These are phyloP conservation scores for Petrocephalus sullivani DNA, from an alignment of 2,797 vertebrate species.

Conservation along the genomic window DNA sequence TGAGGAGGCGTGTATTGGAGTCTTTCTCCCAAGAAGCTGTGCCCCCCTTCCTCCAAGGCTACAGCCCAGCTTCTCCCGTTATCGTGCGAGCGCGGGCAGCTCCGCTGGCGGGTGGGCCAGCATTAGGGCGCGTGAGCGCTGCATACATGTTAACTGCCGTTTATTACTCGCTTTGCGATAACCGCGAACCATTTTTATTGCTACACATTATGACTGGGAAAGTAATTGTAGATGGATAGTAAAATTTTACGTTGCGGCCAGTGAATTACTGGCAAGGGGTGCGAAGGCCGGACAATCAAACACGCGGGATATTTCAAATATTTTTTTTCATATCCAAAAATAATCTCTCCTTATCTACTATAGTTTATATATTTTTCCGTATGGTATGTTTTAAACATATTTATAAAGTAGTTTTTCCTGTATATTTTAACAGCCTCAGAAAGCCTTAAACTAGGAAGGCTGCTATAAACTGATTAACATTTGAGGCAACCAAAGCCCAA, in stretches of 20 bases:
- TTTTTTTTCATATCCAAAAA: neutral
- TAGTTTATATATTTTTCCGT: neutral
- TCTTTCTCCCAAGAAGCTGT: constrained; percentile 36
- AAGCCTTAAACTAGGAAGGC: neutral
- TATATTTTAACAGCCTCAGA: neutral
- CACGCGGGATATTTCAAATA: neutral
- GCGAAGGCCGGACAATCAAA: neutral
- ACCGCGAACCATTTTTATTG: neutral
- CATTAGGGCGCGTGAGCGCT: constrained; percentile 23
- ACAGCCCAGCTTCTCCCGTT: neutral
- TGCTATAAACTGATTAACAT: neutral
- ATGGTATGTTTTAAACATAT: neutral
- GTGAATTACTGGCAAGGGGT: neutral
- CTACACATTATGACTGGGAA: neutral
- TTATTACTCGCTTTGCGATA: neutral
- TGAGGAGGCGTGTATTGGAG: constrained; percentile 42
- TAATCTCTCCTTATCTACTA: neutral
- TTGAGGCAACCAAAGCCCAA: neutral
- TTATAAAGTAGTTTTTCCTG: neutral
- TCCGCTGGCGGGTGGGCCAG: constrained; percentile 5
- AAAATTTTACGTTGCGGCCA: neutral
- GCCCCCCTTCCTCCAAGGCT: constrained; percentile 19
- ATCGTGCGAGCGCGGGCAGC: constrained; percentile 13
- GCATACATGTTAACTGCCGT: neutral
- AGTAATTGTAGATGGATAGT: neutral